Conservation (phyloP, 2,888 invertebrate genomes). For the Phengaris arion region DNA sequence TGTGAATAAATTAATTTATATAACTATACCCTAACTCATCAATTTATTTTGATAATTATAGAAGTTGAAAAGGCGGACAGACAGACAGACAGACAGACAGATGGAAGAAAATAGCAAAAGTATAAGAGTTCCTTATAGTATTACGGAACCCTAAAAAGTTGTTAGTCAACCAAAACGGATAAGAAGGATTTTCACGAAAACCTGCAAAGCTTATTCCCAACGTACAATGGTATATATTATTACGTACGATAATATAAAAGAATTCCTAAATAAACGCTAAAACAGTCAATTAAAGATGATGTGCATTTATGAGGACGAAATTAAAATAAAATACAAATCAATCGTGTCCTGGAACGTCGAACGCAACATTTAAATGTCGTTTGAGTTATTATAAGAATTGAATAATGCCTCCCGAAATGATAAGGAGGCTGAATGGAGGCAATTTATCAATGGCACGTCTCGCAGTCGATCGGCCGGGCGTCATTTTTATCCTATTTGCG, state of each 20-base stretch:
- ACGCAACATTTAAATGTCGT: conserved; percentile 42
- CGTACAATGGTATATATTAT: too few species aligned
- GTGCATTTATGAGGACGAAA: neutral
- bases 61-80: too few species aligned
- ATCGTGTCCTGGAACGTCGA: neutral
- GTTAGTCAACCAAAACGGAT: too few species aligned
- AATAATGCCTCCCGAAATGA: conserved; percentile 45
- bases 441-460: conserved; percentile 78
- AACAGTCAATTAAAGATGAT: neutral
- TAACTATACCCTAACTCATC: too few species aligned
- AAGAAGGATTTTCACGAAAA: too few species aligned
- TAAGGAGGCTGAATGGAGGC: conserved; percentile 68
- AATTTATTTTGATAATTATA: too few species aligned
- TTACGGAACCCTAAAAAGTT: too few species aligned
- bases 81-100: too few species aligned
- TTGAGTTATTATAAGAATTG: conserved; percentile 46
- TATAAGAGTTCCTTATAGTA: too few species aligned
- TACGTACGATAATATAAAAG: neutral
- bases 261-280: neutral
- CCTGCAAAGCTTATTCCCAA: too few species aligned
- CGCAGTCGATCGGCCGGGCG: conserved; percentile 75
- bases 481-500: conserved; percentile 79
- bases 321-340: conserved; percentile 38
- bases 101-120: too few species aligned
- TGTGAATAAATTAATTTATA: too few species aligned